These are phyloP conservation scores for Acronicta alni DNA, from an alignment of 2,888 invertebrate genomes.

Conservation along the genomic window DNA sequence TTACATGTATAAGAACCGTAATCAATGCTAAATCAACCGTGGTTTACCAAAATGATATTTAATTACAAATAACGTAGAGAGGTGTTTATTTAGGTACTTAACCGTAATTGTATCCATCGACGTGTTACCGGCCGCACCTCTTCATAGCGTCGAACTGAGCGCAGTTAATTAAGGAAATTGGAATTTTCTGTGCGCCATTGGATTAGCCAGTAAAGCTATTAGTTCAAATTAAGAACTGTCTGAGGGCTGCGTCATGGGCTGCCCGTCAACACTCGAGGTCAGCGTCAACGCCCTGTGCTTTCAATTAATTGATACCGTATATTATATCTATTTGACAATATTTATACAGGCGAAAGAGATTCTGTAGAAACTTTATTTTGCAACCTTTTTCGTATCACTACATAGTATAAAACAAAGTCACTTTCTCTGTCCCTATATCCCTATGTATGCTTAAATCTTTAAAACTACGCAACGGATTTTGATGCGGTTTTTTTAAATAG, in stretches of 20 bases:
- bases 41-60: conserved; percentile 2
- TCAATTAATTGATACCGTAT: conserved; percentile 57
- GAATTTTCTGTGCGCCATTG: conserved; percentile 85
- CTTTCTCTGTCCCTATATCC: too few species aligned
- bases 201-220: conserved; percentile 86
- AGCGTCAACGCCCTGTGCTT: conserved; percentile 57
- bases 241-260: conserved; percentile 66
- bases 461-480: too few species aligned
- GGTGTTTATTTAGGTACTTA: conserved; percentile 65
- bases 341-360: conserved; percentile 30
- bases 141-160: conserved; percentile 79
- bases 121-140: conserved; percentile 84
- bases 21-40: too few species aligned
- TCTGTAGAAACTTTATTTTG: too few species aligned
- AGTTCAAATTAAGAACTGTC: conserved; percentile 88
- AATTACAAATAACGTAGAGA: conserved; percentile 31
- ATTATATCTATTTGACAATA: conserved; percentile 25
- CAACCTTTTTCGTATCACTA: too few species aligned
- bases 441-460: too few species aligned
- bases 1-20: too few species aligned
- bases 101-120: conserved; percentile 80
- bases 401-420: too few species aligned
- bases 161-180: conserved; percentile 89
- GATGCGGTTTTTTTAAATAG: too few species aligned
- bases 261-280: conserved; percentile 66